Conservation (phyloP, 1,140 invertebrate genomes). For the Macrobrachium nipponense region DNA sequence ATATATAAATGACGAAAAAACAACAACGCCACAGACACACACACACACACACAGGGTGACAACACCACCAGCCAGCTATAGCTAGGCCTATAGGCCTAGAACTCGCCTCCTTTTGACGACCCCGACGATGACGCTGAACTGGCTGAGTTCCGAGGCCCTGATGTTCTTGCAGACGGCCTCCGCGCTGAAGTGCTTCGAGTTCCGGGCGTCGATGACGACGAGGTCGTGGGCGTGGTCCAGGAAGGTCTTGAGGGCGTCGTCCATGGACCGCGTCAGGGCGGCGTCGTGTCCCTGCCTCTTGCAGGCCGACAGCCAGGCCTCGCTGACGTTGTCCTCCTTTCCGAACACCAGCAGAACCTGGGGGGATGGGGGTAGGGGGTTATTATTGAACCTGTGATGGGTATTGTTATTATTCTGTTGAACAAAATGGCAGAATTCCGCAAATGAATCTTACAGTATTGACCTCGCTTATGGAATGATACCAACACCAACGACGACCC, state of each 20-base stretch:
- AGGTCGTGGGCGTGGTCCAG: conserved; percentile 24
- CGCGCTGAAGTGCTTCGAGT: conserved; percentile 13
- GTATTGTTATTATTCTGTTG: too few relatives aligned
- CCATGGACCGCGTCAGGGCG: background rate
- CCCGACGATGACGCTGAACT: conserved; percentile 54
- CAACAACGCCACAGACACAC: too few relatives aligned
- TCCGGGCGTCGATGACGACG: conserved; percentile 34
- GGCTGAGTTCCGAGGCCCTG: conserved; percentile 7
- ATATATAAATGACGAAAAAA: too few relatives aligned
- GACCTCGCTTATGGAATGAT: too few relatives aligned
- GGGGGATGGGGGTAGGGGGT: too few relatives aligned
- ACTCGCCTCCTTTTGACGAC: conserved; percentile 62
- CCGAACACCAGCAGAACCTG: conserved; percentile 42
- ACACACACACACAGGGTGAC: too few relatives aligned
- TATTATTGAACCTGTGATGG: too few relatives aligned
- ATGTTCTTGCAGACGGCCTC: conserved; percentile 10
- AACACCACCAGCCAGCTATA: too few relatives aligned
- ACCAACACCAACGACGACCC: too few relatives aligned
- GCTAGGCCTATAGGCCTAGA: too few relatives aligned
- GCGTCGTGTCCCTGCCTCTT: conserved; percentile 13
- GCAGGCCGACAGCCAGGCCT: conserved; percentile 25
- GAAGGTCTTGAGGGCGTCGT: conserved; percentile 18
- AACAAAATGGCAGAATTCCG: too few relatives aligned
- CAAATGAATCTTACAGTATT: too few relatives aligned
- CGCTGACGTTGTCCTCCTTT: conserved; percentile 16